A percentile compares a stretch with the other conserved stretches of the same genome.
Conservation (phyloP, 2,888 invertebrate species). For the Lucinisca nassula region DNA sequence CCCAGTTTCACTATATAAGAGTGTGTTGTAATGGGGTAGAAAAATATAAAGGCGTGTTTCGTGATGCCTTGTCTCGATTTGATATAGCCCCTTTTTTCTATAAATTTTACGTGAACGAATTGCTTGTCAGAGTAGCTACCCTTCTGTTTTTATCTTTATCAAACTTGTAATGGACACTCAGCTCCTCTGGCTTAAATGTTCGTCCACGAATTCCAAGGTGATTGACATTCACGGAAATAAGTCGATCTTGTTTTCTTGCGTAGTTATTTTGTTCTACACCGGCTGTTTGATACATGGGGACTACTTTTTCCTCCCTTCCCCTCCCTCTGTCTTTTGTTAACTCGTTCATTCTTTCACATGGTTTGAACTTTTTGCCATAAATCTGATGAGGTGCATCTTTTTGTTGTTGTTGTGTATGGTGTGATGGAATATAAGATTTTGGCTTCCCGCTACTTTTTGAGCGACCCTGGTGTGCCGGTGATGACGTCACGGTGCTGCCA, state of each 20-base stretch:
- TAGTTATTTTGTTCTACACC: neutral
- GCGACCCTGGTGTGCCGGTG: slow-evolving; percentile 3
- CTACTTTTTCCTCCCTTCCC: slow-evolving; percentile 20
- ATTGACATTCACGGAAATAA: slow-evolving; percentile 52
- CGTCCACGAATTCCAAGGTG: slow-evolving; percentile 63
- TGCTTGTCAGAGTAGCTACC: neutral
- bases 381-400: slow-evolving; percentile 57
- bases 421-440: slow-evolving; percentile 40
- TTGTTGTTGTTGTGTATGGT: neutral
- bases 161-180: slow-evolving; percentile 46
- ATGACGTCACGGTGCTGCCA: slow-evolving; percentile 52
- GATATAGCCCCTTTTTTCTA: too few relatives aligned
- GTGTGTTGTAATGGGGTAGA: too few relatives aligned
- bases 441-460: slow-evolving; percentile 40
- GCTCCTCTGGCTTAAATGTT: slow-evolving; percentile 42
- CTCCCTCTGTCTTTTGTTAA: slow-evolving; percentile 30
- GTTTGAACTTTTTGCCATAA: slow-evolving; percentile 45
- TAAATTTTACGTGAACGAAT: too few relatives aligned
- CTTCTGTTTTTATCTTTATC: slow-evolving; percentile 11
- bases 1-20: too few relatives aligned
- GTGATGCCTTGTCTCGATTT: too few relatives aligned
- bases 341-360: slow-evolving; percentile 48
- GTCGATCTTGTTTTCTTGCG: neutral
- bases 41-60: too few relatives aligned
- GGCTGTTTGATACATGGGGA: neutral